Percentiles rank a stretch among this genome's conserved stretches.
phyloP scores from a whole-genome alignment of 1,140 invertebrate species.

The Globodera rostochiensis region DNA sequence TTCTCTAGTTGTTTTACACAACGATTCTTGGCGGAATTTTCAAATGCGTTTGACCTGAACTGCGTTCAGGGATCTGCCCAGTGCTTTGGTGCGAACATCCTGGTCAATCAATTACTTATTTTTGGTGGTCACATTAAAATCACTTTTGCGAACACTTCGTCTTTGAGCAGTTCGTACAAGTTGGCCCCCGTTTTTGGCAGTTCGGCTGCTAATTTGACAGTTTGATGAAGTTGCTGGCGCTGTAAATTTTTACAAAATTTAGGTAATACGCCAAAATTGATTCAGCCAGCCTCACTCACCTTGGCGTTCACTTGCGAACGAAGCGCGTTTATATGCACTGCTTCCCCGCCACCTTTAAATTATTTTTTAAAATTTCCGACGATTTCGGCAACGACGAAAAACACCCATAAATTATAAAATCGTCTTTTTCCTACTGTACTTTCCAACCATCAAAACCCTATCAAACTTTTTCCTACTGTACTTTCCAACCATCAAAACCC shows the following conservation, averaged over 20 bases:
- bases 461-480: no score
- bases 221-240: constrained; percentile 80
- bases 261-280: background rate
- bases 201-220: constrained; percentile 82
- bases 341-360: constrained; percentile 25
- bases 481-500: no score
- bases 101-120: constrained; percentile 45
- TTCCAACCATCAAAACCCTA: no score
- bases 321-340: constrained; percentile 42
- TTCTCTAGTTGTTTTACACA: background rate
- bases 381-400: background rate
- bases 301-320: constrained; percentile 55
- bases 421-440: no score
- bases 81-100: constrained; percentile 49
- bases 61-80: constrained; percentile 53
- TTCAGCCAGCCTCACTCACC: constrained; percentile 53
- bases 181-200: constrained; percentile 85
- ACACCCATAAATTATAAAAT: no score
- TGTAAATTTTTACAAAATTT: constrained; percentile 54
- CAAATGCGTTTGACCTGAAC: constrained; percentile 16
- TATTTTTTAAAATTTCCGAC: background rate
- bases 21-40: constrained; percentile 26
- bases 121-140: background rate
- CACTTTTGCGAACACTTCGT: constrained; percentile 83
- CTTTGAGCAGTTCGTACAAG: constrained; percentile 84